Conservation (phyloP, 2,113 vertebrate species). For the Sminthopsis crassicaudata region DNA sequence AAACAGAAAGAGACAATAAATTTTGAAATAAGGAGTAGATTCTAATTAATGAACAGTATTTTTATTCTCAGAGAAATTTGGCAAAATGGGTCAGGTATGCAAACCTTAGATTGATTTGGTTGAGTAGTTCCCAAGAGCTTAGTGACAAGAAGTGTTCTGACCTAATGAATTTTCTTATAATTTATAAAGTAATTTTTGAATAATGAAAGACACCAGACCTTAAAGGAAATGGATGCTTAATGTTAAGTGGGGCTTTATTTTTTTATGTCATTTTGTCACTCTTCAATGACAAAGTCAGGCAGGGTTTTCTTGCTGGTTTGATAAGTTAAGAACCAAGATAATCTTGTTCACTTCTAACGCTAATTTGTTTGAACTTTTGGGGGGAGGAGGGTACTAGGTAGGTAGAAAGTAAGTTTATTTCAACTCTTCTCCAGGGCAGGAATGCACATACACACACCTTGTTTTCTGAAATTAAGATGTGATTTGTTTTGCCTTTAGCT, state of each 20-base stretch:
- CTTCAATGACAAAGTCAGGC: background rate
- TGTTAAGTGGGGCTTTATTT: background rate
- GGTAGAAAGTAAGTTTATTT: background rate
- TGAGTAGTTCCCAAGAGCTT: background rate
- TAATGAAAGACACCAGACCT: background rate
- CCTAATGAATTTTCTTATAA: slow-evolving; percentile 20
- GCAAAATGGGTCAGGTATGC: background rate
- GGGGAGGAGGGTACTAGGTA: background rate
- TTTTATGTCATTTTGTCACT: slow-evolving; percentile 15
- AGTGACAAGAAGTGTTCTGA: background rate
- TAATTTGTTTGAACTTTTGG: background rate
- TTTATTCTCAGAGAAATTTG: background rate
- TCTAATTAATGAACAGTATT: background rate
- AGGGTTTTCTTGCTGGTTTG: background rate
- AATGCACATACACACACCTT: background rate
- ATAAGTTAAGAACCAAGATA: background rate
- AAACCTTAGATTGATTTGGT: slow-evolving; percentile 6
- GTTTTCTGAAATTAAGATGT: background rate
- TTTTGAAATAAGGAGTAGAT: background rate
- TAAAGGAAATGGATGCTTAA: background rate
- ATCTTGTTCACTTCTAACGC: slow-evolving; percentile 1
- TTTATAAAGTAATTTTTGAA: slow-evolving; percentile 10
- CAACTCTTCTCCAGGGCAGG: background rate
- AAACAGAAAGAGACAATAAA: too few species aligned
- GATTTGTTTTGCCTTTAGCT: background rate